A percentile compares a stretch with the other conserved stretches of the same genome.
Conservation (phyloP, 2,888 invertebrate species). For the Diogma glabrata region DNA sequence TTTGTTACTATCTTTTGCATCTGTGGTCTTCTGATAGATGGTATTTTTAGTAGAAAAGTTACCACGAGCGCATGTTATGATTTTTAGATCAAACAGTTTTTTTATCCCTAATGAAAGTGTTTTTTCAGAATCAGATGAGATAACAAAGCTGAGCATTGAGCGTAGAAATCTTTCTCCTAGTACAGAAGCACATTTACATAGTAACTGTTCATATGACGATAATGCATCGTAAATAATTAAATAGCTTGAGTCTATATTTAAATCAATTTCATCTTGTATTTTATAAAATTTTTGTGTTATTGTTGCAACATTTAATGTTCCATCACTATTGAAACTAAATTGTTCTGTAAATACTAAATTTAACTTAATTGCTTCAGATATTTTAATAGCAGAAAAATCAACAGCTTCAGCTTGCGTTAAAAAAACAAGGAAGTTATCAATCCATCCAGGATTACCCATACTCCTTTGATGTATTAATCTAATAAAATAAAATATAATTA, state of each 20-base stretch:
- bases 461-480: conserved; percentile 45
- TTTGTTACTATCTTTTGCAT: conserved; percentile 26
- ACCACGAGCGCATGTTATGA: conserved; percentile 41
- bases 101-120: conserved; percentile 38
- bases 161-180: conserved; percentile 51
- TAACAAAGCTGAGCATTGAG: conserved; percentile 44
- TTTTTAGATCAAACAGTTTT: conserved; percentile 46
- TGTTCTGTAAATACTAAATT: conserved; percentile 26
- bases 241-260: conserved; percentile 31
- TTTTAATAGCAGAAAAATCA: conserved; percentile 15
- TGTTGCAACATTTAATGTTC: conserved; percentile 34
- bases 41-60: conserved; percentile 1
- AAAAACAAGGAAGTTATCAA: conserved; percentile 49
- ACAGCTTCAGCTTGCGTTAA: conserved; percentile 44
- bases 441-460: conserved; percentile 53
- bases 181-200: conserved; percentile 52
- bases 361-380: conserved; percentile 26
- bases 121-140: conserved; percentile 32
- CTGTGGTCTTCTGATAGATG: conserved; percentile 13
- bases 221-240: conserved; percentile 52
- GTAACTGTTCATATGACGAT: conserved; percentile 48
- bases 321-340: no score
- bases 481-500: no score
- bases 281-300: conserved; percentile 36
- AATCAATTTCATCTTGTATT: conserved; percentile 36